Evolutionary conservation across 1,140 invertebrate genomes (phyloP).

Genomic region (Lycorma delicatula): DNA sequence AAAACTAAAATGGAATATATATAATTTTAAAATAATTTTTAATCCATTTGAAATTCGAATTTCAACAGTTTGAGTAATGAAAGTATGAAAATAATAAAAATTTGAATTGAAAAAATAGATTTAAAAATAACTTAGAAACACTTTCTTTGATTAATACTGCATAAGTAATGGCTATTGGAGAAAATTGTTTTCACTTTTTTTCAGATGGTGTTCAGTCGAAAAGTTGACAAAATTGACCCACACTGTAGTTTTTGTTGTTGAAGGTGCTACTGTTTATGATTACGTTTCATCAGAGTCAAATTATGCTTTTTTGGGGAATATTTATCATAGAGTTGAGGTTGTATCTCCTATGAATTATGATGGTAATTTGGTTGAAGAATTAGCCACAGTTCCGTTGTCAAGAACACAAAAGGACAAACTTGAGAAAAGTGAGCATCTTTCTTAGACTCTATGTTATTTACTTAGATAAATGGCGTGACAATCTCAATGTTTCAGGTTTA

Average conservation of each 20-base stretch:
- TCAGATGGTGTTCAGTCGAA: conserved; percentile 71
- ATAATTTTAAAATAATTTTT: background rate
- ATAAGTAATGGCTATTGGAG: conserved; percentile 2
- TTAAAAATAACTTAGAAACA: background rate
- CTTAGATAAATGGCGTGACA: no score
- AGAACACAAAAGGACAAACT: conserved; percentile 52
- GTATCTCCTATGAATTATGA: conserved; percentile 60
- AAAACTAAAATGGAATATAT: background rate
- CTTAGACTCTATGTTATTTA: no score
- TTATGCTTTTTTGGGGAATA: conserved; percentile 48
- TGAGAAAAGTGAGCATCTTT: conserved; percentile 42
- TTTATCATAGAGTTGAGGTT: conserved; percentile 61
- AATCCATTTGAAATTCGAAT: background rate
- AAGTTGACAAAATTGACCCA: conserved; percentile 59
- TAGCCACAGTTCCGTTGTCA: conserved; percentile 65
- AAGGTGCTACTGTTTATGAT: conserved; percentile 65
- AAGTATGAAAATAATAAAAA: background rate
- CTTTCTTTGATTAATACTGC: background rate
- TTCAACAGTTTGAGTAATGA: background rate
- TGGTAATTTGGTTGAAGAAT: conserved; percentile 61
- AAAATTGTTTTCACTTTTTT: conserved; percentile 17
- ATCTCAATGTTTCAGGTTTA: no score
- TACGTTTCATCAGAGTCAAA: conserved; percentile 55
- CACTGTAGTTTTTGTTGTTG: conserved; percentile 63
- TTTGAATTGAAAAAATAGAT: background rate